Evolutionary conservation across 2,797 vertebrate genomes (phyloP).

Genomic region (Oreochromis mossambicus): DNA sequence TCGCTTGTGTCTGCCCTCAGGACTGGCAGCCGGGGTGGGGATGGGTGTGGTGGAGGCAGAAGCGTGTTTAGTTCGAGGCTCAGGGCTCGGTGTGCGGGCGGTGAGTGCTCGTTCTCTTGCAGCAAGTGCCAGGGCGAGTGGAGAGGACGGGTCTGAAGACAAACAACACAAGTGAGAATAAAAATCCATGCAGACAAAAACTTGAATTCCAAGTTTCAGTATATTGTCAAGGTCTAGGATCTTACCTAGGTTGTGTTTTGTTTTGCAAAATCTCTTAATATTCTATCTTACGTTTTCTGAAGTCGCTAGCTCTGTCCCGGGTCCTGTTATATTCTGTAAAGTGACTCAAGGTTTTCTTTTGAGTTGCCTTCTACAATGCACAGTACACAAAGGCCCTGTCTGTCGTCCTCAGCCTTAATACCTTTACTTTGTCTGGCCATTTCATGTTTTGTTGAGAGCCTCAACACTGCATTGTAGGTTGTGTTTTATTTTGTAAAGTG

Average conservation of each 20-base stretch:
- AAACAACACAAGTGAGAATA: not conserved
- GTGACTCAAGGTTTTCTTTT: not conserved
- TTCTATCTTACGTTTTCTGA: not conserved
- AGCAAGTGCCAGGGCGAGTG: constrained; percentile 93
- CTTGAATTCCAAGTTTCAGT: not conserved
- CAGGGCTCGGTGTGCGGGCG: constrained; percentile 73
- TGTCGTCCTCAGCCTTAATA: not conserved
- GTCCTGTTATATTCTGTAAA: not conserved
- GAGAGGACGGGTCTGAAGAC: constrained; percentile 86
- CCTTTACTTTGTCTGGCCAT: not conserved
- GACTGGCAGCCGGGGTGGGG: constrained; percentile 74
- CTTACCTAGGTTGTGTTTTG: not conserved
- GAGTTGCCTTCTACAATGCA: not conserved
- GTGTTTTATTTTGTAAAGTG: not conserved
- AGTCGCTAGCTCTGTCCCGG: not conserved
- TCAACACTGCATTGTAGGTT: not conserved
- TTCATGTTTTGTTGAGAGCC: not conserved
- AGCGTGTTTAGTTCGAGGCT: constrained; percentile 60
- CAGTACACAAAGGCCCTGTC: not conserved
- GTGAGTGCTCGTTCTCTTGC: constrained; percentile 93
- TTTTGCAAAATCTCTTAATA: not conserved
- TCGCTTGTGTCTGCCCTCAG: constrained; percentile 80
- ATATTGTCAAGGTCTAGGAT: not conserved
- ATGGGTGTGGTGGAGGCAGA: constrained; percentile 66
- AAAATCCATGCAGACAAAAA: not conserved